Base-by-base conservation (phyloP, 2,113 vertebrate species). In the Urocynchramus pylzowi region DNA sequence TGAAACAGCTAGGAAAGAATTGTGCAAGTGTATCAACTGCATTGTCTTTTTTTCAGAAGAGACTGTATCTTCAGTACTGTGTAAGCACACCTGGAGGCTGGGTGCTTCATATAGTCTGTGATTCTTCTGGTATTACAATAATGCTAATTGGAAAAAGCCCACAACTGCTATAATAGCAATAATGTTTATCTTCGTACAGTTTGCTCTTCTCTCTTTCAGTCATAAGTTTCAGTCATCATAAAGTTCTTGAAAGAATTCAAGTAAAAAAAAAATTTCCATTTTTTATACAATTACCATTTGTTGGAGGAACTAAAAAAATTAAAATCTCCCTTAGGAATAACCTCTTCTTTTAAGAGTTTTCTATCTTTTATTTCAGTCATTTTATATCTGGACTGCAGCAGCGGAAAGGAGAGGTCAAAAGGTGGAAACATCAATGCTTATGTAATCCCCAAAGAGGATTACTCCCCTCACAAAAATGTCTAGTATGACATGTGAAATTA, bases 331-430 rank as follows among this genome's bases (percentile, higher is more conserved):
- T 49, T n/a, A 42, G 33, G 84, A 95, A 90, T 67, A 85, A 61
- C 41, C 16, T 77, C 37, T 76, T 81, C 27, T 89, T 89, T 76
- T 84, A 88, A 56, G 59, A 87, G 37, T 85, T 83, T 87, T 89
- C 61, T 67, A 9, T 60, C 82, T 91, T 83, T 90, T 78, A 84
- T 75, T 91, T 93, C 42, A 85, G 68, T 60, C 20, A 54, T 78
- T 92, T 94, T 89, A 45, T 61, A 74, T 90, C n/a, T 70, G 82
- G 76, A 70, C 54, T 68, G 59, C 35, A 81, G 83, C 42, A 91
- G 59, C 33, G n/a, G 83, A 94, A 96, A 90, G 53, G 75, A 74
- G 79, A 96, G 92, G 95, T 96, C 93, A 90, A 96, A 96, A 90
- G 93, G 95, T 94, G 56, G 71, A 95, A 93, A 88, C 90, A 78